Evolutionary conservation across 1,140 invertebrate species (phyloP).

Genomic region (Drosophila funebris): DNA sequence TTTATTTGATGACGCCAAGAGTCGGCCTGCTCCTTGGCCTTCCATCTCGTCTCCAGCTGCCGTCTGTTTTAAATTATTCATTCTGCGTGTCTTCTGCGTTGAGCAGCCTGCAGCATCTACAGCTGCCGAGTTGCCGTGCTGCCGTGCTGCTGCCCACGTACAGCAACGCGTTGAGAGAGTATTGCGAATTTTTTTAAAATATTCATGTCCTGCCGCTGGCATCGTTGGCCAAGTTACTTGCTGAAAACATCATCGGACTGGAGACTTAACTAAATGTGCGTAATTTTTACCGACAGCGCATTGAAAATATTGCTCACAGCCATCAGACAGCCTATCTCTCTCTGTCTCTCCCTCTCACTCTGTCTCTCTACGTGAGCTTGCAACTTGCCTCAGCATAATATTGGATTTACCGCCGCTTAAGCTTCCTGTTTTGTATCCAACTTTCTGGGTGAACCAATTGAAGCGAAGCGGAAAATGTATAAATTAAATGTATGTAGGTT

Average conservation of each 20-base stretch:
- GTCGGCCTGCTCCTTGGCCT: constrained; percentile 3
- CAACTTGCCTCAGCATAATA: constrained; percentile 54
- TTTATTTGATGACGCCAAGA: constrained; percentile 74
- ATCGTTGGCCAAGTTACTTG: constrained; percentile 55
- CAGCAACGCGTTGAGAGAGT: constrained; percentile 48
- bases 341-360: too few species aligned
- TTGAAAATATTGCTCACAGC: constrained; percentile 67
- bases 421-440: constrained; percentile 13
- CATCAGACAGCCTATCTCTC: constrained; percentile 36
- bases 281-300: constrained; percentile 78
- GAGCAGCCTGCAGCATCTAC: background rate
- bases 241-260: constrained; percentile 54
- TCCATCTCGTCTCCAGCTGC: constrained; percentile 8
- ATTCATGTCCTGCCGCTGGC: constrained; percentile 76
- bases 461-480: constrained; percentile 1
- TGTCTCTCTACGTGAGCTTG: constrained; percentile 66
- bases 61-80: constrained; percentile 67
- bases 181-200: constrained; percentile 69
- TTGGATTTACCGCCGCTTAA: constrained; percentile 45
- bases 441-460: background rate
- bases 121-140: background rate
- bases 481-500: constrained; percentile 3
- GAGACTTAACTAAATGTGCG: constrained; percentile 73
- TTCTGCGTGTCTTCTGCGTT: constrained; percentile 42
- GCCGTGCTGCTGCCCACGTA: constrained; percentile 25